These are phyloP conservation scores for Coracopsis vasa DNA, from an alignment of 2,113 vertebrate species.

Conservation along the genomic window DNA sequence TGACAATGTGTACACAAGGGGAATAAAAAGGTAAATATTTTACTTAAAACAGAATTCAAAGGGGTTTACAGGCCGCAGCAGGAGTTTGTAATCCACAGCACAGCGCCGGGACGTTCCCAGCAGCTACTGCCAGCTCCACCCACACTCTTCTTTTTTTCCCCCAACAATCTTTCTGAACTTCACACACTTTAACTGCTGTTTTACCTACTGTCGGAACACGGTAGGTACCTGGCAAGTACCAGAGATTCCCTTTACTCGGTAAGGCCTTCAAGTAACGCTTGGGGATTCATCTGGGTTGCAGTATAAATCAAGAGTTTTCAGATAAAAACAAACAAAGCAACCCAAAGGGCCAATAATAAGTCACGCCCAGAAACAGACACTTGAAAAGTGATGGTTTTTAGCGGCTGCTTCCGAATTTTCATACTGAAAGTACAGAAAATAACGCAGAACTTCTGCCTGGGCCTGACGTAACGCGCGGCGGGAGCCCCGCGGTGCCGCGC, in stretches of 20 bases:
- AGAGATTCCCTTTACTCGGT: not conserved
- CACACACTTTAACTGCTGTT: not conserved
- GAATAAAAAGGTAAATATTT: not conserved
- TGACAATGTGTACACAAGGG: accelerated
- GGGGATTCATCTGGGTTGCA: not conserved
- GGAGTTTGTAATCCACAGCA: not conserved
- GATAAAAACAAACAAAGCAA: not conserved
- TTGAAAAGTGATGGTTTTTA: not conserved
- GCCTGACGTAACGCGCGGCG: not conserved
- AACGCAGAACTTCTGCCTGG: not conserved
- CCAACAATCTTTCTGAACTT: not conserved
- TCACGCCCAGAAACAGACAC: not conserved
- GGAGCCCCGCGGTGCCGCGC: not conserved
- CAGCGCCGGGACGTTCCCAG: not conserved
- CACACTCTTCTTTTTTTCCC: not conserved
- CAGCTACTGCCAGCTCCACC: not conserved
- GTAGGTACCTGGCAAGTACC: not conserved
- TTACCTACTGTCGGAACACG: not conserved
- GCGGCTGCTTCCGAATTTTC: not conserved
- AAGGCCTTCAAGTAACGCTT: not conserved
- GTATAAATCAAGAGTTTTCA: not conserved
- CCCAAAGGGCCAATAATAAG: accelerated
- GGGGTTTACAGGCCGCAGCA: not conserved
- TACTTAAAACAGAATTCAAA: not conserved
- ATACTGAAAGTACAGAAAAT: not conserved